Base-by-base conservation (phyloP, 2,797 vertebrate species). In the Fistularia commersonii region DNA sequence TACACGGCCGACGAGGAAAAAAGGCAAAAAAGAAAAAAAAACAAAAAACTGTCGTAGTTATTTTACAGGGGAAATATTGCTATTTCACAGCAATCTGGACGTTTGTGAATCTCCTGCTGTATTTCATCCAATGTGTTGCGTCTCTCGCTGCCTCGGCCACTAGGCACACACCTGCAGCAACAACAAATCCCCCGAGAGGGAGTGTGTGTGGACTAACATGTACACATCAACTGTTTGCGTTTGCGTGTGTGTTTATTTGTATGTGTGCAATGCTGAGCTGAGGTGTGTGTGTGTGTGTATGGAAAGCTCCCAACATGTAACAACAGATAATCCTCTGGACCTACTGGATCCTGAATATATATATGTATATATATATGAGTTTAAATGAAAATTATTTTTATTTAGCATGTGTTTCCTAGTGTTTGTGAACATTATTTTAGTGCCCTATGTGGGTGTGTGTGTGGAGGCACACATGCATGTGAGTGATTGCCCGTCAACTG, bases 141-240 rank as follows among this genome's bases (percentile, higher is more conserved):
- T 54, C 59, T 69, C 54, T 53, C 47, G 53, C 60, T 78, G 83
- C 70, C 74, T 73, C 39, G 31, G 76, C 72, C 76, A 80, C 63
- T 55, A 68, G 84, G 75, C 80, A 76, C 66, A 74, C 75, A 86
- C 77, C 79, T 83, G 82, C 59, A 83, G 75, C 77, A 75, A 74
- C 69, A 80, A 69, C 56, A 74, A 77, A 74, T 67, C 63, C 80
- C 73, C 76, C 15, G 46, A 80, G 81, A 64, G 66, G 42, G 62
- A 69, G 67, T 61, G 61, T 65, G 50, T 62, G 68, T 64, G 69
- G 67, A 74, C 66, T 61, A 68, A 59, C 57, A 65, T 64, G 51
- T 55, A 68, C 72, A 74, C 69, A 62, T 54, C 33, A 61, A 46
- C 48, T 48, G 15, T 75, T 52, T 44, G 56, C 66, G 49, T 61